Evolutionary conservation across 2,888 invertebrate species (phyloP), one percentile per base, ranked within the genome.

Genomic region (Tinea semifulvella): DNA sequence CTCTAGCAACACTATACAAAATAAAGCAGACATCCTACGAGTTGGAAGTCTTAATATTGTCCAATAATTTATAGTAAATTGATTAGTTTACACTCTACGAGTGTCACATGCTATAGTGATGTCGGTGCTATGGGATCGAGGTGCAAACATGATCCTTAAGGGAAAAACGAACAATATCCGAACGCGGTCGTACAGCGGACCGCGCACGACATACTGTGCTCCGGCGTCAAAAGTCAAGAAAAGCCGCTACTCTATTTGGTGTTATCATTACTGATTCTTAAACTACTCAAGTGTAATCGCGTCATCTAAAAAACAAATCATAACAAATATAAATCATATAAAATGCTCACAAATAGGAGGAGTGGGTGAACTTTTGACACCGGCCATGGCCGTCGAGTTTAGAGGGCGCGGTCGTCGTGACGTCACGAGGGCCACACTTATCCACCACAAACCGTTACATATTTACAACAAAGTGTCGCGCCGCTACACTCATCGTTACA

Each of bases 201-300:
- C 53, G 54, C 53, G 52, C 51, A 57, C 52, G 49, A 50, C 48
- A 51, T 55, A 53, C 59, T 60, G 70, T 65, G 70, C 71, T 66
- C 67, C 76, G 74, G 71, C 76, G 68, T 68, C 72, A 65, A 71
- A 68, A 68, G 65, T 67, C 76, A 72, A 71, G 72, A 73, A 71
- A 80, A 77, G 80, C 81, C 77, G 80, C 80, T 80, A 81, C 75
- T 63, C 79, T 82, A 80, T 77, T 31, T 80, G 82, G 82, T 82
- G 82, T 82, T 69, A 2, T 69, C 71, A 65, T 75, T 74, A 77
- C 75, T 74, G 79, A 70, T 72, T 76, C 82, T 82, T 81, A 81
- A 65, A 69, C 81, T 82, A 82, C 67, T 63, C 76, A 81, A 82
- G 69, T 76, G 76, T 81, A 76, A 71, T 68, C 79, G 74, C 70